Conservation (phyloP, 2,113 vertebrate genomes). For the Marmota flaviventris region DNA sequence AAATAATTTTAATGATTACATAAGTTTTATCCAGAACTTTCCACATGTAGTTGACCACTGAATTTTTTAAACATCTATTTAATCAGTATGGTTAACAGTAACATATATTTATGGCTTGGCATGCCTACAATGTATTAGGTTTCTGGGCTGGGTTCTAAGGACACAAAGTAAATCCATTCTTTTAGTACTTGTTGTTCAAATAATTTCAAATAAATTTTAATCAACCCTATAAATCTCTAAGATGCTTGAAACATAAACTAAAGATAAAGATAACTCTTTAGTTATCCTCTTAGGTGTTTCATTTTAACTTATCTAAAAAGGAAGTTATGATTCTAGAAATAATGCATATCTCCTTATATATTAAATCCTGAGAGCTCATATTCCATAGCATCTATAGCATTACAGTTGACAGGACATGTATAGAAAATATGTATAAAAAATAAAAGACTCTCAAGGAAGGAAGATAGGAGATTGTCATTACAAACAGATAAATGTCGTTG, state of each 20-base stretch:
- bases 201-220: constrained; percentile 6
- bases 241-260: background rate
- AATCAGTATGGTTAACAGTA: background rate
- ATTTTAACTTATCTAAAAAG: background rate
- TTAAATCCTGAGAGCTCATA: background rate
- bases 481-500: background rate
- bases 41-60: background rate
- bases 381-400: background rate
- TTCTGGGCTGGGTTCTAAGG: background rate
- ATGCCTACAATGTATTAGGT: background rate
- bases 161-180: background rate
- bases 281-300: background rate
- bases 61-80: background rate
- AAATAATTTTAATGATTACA: background rate
- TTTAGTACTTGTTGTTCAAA: background rate
- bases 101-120: background rate
- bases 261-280: background rate
- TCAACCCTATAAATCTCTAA: background rate
- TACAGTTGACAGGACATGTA: background rate
- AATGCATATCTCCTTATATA: background rate
- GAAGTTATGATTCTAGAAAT: background rate
- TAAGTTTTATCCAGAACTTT: background rate
- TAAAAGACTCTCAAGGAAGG: background rate
- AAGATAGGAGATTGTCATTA: background rate
- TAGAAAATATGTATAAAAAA: background rate